Percentiles rank a stretch among this genome's conserved stretches.
These are phyloP conservation scores for Mormyrus lacerda DNA, from an alignment of 2,113 vertebrate species.

Conservation along the genomic window DNA sequence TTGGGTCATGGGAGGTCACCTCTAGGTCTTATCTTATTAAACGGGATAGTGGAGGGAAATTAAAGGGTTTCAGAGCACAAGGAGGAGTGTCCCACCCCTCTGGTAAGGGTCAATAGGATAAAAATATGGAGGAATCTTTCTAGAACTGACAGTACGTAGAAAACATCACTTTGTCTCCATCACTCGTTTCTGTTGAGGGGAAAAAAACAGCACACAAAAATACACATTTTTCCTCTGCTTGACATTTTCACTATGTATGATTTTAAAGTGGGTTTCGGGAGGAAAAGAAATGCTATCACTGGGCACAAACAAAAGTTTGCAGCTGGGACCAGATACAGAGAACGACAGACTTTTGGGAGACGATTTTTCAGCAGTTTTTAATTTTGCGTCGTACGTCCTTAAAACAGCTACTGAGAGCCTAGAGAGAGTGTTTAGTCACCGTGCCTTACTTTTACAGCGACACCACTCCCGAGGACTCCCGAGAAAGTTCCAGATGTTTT, in stretches of 20 bases:
- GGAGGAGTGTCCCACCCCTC: not conserved
- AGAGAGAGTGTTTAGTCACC: constrained; percentile 50
- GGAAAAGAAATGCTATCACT: not conserved
- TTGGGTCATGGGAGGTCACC: not conserved
- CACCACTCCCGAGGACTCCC: not conserved
- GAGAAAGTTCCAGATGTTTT: not conserved
- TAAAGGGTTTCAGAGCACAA: not conserved
- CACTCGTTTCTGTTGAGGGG: not conserved
- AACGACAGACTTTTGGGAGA: not conserved
- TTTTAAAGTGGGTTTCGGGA: not conserved
- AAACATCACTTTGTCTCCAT: not conserved
- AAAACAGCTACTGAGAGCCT: constrained; percentile 10
- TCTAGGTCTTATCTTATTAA: not conserved
- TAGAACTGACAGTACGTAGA: not conserved
- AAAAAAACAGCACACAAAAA: not conserved
- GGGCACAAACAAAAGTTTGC: constrained; percentile 38
- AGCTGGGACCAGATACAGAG: constrained; percentile 18
- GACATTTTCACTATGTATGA: not conserved
- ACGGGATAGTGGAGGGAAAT: not conserved
- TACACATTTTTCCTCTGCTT: not conserved
- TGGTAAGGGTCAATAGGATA: not conserved
- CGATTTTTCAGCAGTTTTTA: constrained; percentile 24
- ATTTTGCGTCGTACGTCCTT: constrained; percentile 18
- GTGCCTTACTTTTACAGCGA: constrained; percentile 62
- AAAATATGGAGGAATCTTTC: not conserved